Base-by-base conservation (phyloP, 2,797 vertebrate species). In the Muscicapa striata region DNA sequence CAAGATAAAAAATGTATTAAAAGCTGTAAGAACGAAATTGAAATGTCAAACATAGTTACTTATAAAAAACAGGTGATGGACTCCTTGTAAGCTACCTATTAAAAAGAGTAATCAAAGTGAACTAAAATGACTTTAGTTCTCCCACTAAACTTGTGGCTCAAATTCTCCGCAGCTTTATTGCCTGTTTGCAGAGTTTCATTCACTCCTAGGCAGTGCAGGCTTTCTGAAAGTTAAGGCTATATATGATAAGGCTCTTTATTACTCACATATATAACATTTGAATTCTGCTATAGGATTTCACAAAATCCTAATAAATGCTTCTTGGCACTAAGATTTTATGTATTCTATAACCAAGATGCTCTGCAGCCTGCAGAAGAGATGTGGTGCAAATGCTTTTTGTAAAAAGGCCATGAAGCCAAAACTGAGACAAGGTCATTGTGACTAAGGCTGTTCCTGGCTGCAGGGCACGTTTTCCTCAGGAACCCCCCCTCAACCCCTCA, bases 31-130 rank as follows among this genome's bases (percentile, higher is more conserved):
- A 96, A 97, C 70, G 94, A 97, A 98, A 98, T 98, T 98, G 97
- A 98, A 98, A 98, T 98, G 97, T 98, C 97, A 98, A 97, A 97
- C 96, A 95, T 75, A 94, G 96, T 98, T 98, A 97, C 97, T 97
- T 98, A 95, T 92, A 96, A 91, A 94, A 91, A 97, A 90, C 89
- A 97, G 95, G 96, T 96, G 96, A 95, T 74, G 79, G 85, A 40
- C 54, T 96, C 10, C 82, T 95, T 27, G n/a, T 86, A 82, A 89
- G 75, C 83, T 91, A 74, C 88, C 95, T 81, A 93, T 85, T 92
- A 94, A 91, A 93, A 79, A 92, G 45, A 95, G 94, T 96, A 98
- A 98, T 98, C 98, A 98, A 96, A 98, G 97, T 98, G 97, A 98
- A 98, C 98, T 97, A 98, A 98, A 98, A 98, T 98, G 69, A 45